These are phyloP conservation scores for Xylophagus ater DNA, from an alignment of 2,888 invertebrate genomes.

Conservation along the genomic window DNA sequence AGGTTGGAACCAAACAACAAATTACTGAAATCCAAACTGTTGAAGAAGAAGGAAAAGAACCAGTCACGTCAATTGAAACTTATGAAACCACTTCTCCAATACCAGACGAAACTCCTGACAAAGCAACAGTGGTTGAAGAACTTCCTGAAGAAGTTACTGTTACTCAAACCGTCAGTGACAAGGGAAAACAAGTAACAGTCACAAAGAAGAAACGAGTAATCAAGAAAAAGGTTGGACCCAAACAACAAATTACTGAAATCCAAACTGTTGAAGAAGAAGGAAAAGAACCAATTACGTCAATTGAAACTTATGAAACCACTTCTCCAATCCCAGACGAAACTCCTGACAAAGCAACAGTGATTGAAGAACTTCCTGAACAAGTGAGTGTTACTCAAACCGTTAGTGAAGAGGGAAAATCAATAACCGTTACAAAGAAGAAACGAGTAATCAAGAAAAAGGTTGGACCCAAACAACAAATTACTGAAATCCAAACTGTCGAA, in stretches of 20 bases:
- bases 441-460: slow-evolving; percentile 29
- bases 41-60: slow-evolving; percentile 33
- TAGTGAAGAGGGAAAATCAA: slow-evolving; percentile 23
- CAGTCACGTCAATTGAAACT: slow-evolving; percentile 33
- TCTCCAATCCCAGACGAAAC: slow-evolving; percentile 15
- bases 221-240: slow-evolving; percentile 29
- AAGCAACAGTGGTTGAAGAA: slow-evolving; percentile 22
- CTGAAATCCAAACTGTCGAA: slow-evolving; percentile 28
- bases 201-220: slow-evolving; percentile 32
- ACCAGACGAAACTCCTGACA: slow-evolving; percentile 12
- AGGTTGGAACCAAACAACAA: slow-evolving; percentile 34
- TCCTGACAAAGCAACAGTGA: slow-evolving; percentile 22
- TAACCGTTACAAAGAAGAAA: slow-evolving; percentile 24
- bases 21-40: slow-evolving; percentile 30
- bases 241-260: slow-evolving; percentile 26
- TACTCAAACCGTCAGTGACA: slow-evolving; percentile 25
- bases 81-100: slow-evolving; percentile 18
- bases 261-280: slow-evolving; percentile 27
- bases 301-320: too few species aligned
- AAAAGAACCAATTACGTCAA: slow-evolving; percentile 27
- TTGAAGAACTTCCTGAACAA: slow-evolving; percentile 17
- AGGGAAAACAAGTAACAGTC: slow-evolving; percentile 26
- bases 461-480: slow-evolving; percentile 26
- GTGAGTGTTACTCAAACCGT: slow-evolving; percentile 13
- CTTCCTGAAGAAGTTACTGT: slow-evolving; percentile 17